Percentiles rank a stretch among this genome's conserved stretches.
phyloP scores from a whole-genome alignment of 2,797 vertebrate species.

The Urophycis tenuis region DNA sequence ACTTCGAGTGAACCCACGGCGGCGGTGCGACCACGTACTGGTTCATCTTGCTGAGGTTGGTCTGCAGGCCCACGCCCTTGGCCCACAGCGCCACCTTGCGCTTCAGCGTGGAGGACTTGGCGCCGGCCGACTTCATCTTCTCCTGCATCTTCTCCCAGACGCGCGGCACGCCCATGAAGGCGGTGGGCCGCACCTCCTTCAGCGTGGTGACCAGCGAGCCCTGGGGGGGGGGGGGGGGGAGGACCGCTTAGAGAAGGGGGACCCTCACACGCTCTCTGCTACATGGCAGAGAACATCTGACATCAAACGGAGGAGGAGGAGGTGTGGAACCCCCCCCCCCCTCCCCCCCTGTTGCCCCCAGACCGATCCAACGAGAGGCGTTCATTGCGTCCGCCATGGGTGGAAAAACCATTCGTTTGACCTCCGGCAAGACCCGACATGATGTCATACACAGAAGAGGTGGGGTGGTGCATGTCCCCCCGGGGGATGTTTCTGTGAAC shows the following conservation, averaged over 20 bases:
- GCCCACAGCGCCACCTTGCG: constrained; percentile 84
- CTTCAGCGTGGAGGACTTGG: constrained; percentile 74
- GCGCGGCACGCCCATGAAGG: constrained; percentile 87
- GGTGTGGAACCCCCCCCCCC: too few relatives aligned
- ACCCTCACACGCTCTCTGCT: too few relatives aligned
- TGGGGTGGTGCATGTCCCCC: not conserved
- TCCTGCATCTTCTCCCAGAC: constrained; percentile 98
- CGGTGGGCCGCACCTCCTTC: constrained; percentile 82
- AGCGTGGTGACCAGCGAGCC: constrained; percentile 82
- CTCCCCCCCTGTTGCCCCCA: too few relatives aligned
- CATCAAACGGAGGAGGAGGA: too few relatives aligned
- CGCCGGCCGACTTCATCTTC: constrained; percentile 74
- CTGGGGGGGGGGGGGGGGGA: constrained; percentile 54
- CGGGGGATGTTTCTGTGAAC: not conserved
- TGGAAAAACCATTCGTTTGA: too few relatives aligned
- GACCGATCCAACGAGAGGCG: too few relatives aligned
- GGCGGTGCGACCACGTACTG: constrained; percentile 64
- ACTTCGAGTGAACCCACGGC: not conserved
- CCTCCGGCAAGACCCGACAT: too few relatives aligned
- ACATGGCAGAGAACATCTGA: too few relatives aligned
- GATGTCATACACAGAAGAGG: too few relatives aligned
- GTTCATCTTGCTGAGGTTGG: constrained; percentile 76
- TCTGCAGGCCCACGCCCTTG: constrained; percentile 78
- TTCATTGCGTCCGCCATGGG: too few relatives aligned
- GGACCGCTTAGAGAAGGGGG: too few relatives aligned